Conservation (phyloP, 2,113 vertebrate genomes). For the Erythrocercus mccallii region DNA sequence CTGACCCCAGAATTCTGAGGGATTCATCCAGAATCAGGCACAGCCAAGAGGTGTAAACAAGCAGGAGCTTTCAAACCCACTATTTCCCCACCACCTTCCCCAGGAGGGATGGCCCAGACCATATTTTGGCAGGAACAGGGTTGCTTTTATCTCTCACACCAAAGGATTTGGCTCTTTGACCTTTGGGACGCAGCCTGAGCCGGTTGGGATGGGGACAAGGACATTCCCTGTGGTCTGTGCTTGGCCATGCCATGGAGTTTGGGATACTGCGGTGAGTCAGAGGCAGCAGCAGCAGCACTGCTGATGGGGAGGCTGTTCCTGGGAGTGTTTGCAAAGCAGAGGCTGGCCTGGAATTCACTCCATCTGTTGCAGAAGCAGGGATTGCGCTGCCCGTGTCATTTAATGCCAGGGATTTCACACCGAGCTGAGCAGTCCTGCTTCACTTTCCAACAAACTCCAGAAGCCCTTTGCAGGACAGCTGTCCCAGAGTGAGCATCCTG, state of each 20-base stretch:
- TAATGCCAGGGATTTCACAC: constrained; percentile 43
- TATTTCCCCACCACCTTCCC: background rate
- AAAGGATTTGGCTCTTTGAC: background rate
- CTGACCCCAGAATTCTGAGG: background rate
- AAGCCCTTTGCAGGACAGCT: background rate
- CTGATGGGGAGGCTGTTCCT: background rate
- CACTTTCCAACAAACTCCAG: constrained; percentile 15
- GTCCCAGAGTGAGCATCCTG: background rate
- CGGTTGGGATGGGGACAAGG: background rate
- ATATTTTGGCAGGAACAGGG: background rate
- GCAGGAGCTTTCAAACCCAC: background rate
- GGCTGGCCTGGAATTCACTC: constrained; percentile 35
- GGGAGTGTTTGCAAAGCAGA: constrained; percentile 38
- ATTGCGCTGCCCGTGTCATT: background rate
- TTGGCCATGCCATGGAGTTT: background rate
- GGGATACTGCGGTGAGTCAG: background rate
- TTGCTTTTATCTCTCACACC: background rate
- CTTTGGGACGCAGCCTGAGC: background rate
- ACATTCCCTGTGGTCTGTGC: background rate
- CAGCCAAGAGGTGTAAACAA: background rate
- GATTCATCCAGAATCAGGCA: background rate
- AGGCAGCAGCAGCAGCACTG: background rate
- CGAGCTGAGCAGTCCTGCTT: constrained; percentile 32
- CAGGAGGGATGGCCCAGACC: background rate
- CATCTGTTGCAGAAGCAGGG: constrained; percentile 21